Evolutionary conservation across 2,888 invertebrate species (phyloP), one percentile per base, ranked within the genome.

Genomic region (Rutpela maculata): DNA sequence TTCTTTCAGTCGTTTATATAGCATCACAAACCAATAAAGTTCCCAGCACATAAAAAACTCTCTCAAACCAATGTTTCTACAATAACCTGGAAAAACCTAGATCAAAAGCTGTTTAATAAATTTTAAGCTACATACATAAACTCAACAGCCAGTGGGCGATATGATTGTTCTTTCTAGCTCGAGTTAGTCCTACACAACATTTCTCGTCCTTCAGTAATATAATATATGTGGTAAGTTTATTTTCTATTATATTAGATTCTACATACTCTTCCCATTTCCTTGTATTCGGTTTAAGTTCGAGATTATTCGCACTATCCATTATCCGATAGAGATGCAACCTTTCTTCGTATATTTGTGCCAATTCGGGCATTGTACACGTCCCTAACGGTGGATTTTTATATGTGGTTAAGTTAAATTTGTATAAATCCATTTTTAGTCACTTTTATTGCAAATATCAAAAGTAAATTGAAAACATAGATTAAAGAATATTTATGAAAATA

Each of bases 131-230:
- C 65, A 59, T 80, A 80, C 78, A 70, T 66, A 80, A 75, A 71
- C 77, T 78, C n/a, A 80, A 56, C 5, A 78, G 12, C 80, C 80
- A 80, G 55, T 80, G 80, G 15, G 78, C 77, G n/a, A 75, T 66
- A 22, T 78, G 73, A 43, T 78, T 74, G 38, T 75, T 43, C 38
- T 15, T 43, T 72, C 66, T 71, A 1, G 76, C 74, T 56, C 35
- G 70, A 11, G 56, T n/a, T 50, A 31, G 18, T 7, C 67, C 66
- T 1, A 66, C 59, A 10, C 56, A 15, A 35, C n/a, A 38, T 15
- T 70, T 43, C n/a, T 70, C 63, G n/a, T 35, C 50, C 31, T 63
- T 72, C 38, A 72, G 22, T 63, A 72, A 43, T 38, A 63, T 55
- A 22, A 55, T 15, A 12, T 63, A 62, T 9, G 62, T 72, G 5